Evolutionary conservation across 1,140 invertebrate genomes (phyloP).

Genomic region (Aphelinus certus): DNA sequence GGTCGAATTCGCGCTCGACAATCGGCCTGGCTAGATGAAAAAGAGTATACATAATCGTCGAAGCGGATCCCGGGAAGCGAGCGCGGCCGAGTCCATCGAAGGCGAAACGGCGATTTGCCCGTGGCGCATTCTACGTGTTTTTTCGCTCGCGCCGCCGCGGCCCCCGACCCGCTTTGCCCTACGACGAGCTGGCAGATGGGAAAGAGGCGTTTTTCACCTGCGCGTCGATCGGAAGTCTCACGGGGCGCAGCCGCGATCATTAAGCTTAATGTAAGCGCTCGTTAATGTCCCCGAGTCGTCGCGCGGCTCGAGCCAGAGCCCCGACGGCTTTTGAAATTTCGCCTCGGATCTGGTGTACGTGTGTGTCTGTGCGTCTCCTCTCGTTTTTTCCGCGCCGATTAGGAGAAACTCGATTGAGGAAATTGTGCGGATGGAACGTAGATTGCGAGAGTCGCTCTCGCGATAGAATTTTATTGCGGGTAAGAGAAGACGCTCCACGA

Average conservation of each 20-base stretch:
- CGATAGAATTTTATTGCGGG: too few species aligned
- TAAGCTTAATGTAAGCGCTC: slow-evolving; percentile 32
- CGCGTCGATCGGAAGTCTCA: slow-evolving; percentile 26
- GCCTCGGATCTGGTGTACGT: too few species aligned
- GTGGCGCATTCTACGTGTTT: slow-evolving; percentile 35
- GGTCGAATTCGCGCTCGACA: too few species aligned
- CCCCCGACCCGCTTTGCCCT: too few species aligned
- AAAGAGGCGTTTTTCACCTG: slow-evolving; percentile 27
- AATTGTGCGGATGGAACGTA: too few species aligned
- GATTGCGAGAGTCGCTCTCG: too few species aligned
- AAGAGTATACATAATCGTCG: not conserved
- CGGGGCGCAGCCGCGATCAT: slow-evolving; percentile 15
- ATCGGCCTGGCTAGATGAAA: not conserved
- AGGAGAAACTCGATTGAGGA: too few species aligned
- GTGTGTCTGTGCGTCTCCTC: too few species aligned
- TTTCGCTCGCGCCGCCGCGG: not conserved
- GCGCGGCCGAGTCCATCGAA: slow-evolving; percentile 15
- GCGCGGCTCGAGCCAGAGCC: too few species aligned
- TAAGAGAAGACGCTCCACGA: too few species aligned
- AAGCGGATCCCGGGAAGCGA: not conserved
- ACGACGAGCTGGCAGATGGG: slow-evolving; percentile 4
- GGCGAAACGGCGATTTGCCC: slow-evolving; percentile 18
- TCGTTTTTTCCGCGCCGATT: too few species aligned
- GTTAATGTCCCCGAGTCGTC: slow-evolving; percentile 5
- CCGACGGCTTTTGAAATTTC: too few species aligned